Evolutionary conservation across 2,888 invertebrate genomes (phyloP), one percentile per base, ranked within the genome.

Genomic region (Tethea ocularis): DNA sequence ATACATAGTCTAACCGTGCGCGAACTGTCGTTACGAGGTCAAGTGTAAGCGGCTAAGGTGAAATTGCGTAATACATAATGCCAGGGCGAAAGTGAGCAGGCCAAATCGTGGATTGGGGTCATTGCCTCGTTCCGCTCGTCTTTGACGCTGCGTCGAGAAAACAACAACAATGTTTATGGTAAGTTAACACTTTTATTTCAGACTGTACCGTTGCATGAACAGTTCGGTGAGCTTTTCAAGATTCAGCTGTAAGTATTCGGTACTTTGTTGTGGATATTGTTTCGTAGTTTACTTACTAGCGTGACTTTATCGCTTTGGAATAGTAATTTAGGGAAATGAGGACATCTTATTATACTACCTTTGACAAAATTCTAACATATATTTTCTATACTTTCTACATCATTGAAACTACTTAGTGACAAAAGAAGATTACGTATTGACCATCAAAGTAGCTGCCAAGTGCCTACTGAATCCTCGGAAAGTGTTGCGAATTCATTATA

Each of bases 11-110:
- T 67, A 66, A 71, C 72, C 74, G 64, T 64, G 64, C 70, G 69
- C 74, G 69, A 70, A 71, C 71, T 77, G 74, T 77, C 73, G 74
- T 77, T 75, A 68, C 79, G 85, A 82, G 91, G 92, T 91, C 92
- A 91, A 91, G 92, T 91, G 91, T 89, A 91, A 91, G 88, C 85
- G 82, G 83, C 82, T 89, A 87, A 91, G 88, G 89, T 87, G 86
- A 84, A 78, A 82, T 93, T 91, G 88, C 89, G 89, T 86, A 90
- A 93, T 69, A 36, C 64, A 62, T 61, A 66, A 63, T 59, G 64
- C 59, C 63, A 65, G 72, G 78, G 89, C 89, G 92, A 93, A 91
- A 93, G 92, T 87, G 78, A 84, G 83, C 78, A 80, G 82, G 83
- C 86, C 83, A 84, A 88, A 84, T 83, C 78, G 82, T 81, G 77